Percentiles rank a stretch among this genome's conserved stretches.
Conservation (phyloP, 1,140 invertebrate species). For the Asbolus verrucosus region DNA sequence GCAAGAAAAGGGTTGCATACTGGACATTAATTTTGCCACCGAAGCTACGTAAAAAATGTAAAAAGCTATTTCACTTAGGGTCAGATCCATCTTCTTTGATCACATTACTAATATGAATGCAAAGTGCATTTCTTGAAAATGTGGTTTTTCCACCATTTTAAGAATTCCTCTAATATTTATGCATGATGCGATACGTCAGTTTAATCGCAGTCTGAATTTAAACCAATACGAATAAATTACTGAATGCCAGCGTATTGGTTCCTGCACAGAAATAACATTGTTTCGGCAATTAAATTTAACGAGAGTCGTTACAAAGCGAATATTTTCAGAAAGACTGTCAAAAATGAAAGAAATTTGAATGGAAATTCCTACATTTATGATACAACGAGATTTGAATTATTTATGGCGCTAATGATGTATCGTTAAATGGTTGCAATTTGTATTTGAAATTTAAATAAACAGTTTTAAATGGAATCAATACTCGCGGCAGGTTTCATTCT, state of each 20-base stretch:
- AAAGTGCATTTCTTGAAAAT: too few species aligned
- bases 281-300: conserved; percentile 44
- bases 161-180: conserved; percentile 39
- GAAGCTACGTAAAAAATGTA: too few species aligned
- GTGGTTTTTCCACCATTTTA: not conserved
- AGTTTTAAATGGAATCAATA: too few species aligned
- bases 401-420: conserved; percentile 34
- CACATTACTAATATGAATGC: too few species aligned
- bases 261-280: conserved; percentile 18
- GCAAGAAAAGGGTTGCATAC: too few species aligned
- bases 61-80: too few species aligned
- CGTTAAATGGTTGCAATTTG: conserved; percentile 4
- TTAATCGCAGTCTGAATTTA: conserved; percentile 42
- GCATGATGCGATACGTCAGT: conserved; percentile 18
- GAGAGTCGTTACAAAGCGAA: conserved; percentile 41
- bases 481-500: too few species aligned
- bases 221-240: conserved; percentile 22
- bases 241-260: conserved; percentile 14
- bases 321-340: conserved; percentile 32
- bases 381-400: conserved; percentile 40
- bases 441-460: not conserved
- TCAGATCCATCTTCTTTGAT: too few species aligned
- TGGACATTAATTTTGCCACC: too few species aligned
- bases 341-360: conserved; percentile 38
- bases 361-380: conserved; percentile 31